phyloP scores from a whole-genome alignment of 2,888 invertebrate species.

The Agapostemon virescens region DNA sequence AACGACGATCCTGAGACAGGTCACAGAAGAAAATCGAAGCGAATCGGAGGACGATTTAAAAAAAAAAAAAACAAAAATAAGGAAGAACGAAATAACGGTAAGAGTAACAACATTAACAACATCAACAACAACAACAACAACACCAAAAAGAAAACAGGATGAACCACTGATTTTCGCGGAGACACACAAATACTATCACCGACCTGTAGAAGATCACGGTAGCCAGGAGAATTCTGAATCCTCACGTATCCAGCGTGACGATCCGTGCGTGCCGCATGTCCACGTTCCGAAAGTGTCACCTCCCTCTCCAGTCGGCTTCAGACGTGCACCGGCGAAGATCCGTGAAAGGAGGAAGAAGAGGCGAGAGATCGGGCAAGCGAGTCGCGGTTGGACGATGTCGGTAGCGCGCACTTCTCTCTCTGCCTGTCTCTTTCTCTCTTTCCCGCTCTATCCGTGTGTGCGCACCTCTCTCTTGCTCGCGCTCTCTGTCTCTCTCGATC shows the following conservation, averaged over 20 bases:
- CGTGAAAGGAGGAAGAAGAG: constrained; percentile 69
- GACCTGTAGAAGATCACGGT: constrained; percentile 59
- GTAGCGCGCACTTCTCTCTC: constrained; percentile 58
- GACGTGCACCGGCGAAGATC: constrained; percentile 66
- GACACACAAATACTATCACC: constrained; percentile 52
- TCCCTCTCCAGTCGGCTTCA: constrained; percentile 58
- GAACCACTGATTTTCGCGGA: constrained; percentile 12
- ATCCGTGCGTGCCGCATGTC: constrained; percentile 69
- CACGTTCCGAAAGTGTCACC: constrained; percentile 69
- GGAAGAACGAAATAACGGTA: not conserved
- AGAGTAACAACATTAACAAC: not conserved
- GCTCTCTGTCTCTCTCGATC: not conserved
- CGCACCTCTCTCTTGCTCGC: not conserved
- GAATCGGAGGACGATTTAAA: not conserved
- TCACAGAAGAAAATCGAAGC: not conserved
- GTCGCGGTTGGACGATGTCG: constrained; percentile 60
- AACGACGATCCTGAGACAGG: constrained; percentile 9
- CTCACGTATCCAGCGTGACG: constrained; percentile 62
- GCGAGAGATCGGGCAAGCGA: constrained; percentile 61
- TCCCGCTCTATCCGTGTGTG: not conserved
- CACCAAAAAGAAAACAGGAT: not conserved
- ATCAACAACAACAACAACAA: not conserved
- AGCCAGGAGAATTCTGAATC: constrained; percentile 57
- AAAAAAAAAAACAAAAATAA: no score
- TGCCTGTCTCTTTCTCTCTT: not conserved